Conservation (phyloP, 2,113 vertebrate genomes). For the Noturus placidus region DNA sequence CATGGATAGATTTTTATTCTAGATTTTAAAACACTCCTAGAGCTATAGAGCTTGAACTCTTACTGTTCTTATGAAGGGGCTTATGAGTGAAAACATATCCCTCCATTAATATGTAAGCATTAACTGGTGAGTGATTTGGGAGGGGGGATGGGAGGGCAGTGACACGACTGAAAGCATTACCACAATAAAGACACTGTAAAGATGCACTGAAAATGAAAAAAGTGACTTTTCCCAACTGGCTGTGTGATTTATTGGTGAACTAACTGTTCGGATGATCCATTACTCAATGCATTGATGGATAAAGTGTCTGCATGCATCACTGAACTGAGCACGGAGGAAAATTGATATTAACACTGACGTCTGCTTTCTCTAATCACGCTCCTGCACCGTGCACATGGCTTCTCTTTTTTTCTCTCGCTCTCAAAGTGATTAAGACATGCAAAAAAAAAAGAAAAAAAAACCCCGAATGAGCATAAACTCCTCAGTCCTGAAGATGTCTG, state of each 20-base stretch:
- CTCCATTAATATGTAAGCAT: not conserved
- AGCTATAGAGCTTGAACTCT: not conserved
- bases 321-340: slow-evolving; percentile 42
- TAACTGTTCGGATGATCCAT: not conserved
- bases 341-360: slow-evolving; percentile 46
- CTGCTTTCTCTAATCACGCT: slow-evolving; percentile 46
- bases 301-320: slow-evolving; percentile 67
- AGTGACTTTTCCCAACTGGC: not conserved
- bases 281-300: slow-evolving; percentile 57
- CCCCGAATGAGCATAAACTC: too few species aligned
- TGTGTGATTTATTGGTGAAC: not conserved
- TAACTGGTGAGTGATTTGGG: not conserved
- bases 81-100: not conserved
- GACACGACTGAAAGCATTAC: too few species aligned
- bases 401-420: too few species aligned
- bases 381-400: slow-evolving; percentile 21
- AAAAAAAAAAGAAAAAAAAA: too few species aligned
- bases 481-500: not conserved
- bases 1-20: not conserved
- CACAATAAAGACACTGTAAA: too few species aligned
- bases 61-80: not conserved
- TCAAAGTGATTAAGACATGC: too few species aligned
- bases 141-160: not conserved
- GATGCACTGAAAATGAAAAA: not conserved
- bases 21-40: not conserved